phyloP scores from a whole-genome alignment of 1,140 invertebrate species.

The Metopolophium dirhodum region DNA sequence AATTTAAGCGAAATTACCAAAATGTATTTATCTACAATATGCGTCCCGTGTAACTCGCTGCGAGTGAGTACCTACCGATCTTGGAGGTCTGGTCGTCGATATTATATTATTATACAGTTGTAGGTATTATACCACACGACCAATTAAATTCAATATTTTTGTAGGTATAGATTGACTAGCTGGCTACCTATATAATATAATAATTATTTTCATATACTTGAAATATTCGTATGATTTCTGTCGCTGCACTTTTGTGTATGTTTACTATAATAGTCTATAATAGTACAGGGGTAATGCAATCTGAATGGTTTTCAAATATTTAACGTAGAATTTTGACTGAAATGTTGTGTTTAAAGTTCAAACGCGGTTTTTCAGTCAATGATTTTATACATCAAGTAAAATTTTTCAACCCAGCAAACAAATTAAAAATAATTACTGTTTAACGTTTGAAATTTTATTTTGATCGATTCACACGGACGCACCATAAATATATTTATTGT shows the following conservation, averaged over 20 bases:
- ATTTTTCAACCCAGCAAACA: background rate
- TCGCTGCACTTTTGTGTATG: background rate
- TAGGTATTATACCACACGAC: too few relatives aligned
- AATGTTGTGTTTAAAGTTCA: background rate
- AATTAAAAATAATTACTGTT: background rate
- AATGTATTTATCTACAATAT: background rate
- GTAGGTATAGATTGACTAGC: background rate
- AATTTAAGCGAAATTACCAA: background rate
- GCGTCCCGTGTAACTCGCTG: too few relatives aligned
- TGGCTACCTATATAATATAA: background rate
- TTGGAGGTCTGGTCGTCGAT: too few relatives aligned
- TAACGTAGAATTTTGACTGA: background rate
- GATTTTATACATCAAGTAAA: background rate
- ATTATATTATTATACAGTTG: too few relatives aligned
- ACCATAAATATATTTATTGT: background rate
- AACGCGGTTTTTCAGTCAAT: background rate
- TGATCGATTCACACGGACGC: background rate
- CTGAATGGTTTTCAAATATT: background rate
- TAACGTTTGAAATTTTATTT: background rate
- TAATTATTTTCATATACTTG: background rate
- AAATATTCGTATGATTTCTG: background rate
- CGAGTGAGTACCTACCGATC: too few relatives aligned
- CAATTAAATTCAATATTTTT: background rate
- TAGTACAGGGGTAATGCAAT: too few relatives aligned
- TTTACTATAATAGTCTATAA: background rate